Conservation (phyloP, 2,113 vertebrate genomes). For the Sebastes fasciatus region DNA sequence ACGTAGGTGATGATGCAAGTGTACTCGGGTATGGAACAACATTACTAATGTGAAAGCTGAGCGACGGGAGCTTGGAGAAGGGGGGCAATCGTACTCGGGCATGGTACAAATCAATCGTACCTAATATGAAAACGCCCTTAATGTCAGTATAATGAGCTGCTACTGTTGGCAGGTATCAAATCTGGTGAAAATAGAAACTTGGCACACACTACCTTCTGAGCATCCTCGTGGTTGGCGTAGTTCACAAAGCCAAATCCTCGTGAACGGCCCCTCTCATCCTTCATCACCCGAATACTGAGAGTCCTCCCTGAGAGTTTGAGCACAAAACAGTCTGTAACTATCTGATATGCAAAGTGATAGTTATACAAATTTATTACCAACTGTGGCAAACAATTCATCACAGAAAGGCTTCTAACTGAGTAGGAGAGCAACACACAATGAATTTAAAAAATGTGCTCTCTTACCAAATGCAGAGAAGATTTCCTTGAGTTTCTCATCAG, state of each 20-base stretch:
- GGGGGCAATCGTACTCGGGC: too few species aligned
- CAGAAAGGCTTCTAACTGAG: not conserved
- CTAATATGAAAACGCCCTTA: not conserved
- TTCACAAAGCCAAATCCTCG: slow-evolving; percentile 97
- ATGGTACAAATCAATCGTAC: too few species aligned
- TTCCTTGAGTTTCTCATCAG: slow-evolving; percentile 87
- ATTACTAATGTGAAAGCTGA: too few species aligned
- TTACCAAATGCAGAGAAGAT: slow-evolving; percentile 92
- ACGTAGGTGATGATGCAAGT: too few species aligned
- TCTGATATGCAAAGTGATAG: not conserved
- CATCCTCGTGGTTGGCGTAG: slow-evolving; percentile 93
- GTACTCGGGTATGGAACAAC: too few species aligned
- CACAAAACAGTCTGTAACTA: not conserved
- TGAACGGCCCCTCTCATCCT: slow-evolving; percentile 87
- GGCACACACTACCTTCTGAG: slow-evolving; percentile 89
- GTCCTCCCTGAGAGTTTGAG: slow-evolving; percentile 87
- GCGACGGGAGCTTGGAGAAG: too few species aligned
- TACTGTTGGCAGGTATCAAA: not conserved
- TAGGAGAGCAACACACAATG: not conserved
- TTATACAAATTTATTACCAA: not conserved
- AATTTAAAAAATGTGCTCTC: not conserved
- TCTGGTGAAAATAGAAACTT: not conserved
- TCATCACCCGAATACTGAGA: slow-evolving; percentile 95
- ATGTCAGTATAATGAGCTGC: not conserved
- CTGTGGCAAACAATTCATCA: not conserved